phyloP scores from a whole-genome alignment of 2,888 invertebrate genomes.

The Mythimna albipuncta region DNA sequence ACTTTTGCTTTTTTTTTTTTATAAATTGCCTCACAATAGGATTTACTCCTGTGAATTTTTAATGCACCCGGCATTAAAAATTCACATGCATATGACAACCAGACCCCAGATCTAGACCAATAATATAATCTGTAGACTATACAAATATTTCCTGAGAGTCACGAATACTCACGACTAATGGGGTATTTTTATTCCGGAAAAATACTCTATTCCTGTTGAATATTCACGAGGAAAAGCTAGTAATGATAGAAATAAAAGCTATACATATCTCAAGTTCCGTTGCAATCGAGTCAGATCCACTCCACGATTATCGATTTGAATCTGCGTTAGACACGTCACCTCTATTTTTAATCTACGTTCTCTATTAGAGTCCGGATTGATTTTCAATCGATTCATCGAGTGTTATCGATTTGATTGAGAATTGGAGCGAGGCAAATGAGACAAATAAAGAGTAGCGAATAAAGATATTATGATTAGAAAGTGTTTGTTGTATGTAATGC shows the following conservation, averaged over 20 bases:
- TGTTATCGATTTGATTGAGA: constrained; percentile 49
- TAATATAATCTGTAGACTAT: too few species aligned
- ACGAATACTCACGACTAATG: too few species aligned
- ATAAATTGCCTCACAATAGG: too few species aligned
- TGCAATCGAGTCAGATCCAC: constrained; percentile 24
- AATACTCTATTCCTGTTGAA: background rate
- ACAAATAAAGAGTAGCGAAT: constrained; percentile 46
- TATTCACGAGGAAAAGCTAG: background rate
- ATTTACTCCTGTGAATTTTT: too few species aligned
- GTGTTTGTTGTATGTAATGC: constrained; percentile 37
- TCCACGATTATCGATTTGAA: constrained; percentile 37
- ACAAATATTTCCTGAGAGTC: too few species aligned
- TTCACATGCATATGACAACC: too few species aligned
- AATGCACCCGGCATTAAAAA: too few species aligned
- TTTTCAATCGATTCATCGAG: constrained; percentile 48
- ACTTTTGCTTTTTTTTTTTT: too few species aligned
- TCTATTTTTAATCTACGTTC: constrained; percentile 52
- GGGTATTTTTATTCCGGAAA: background rate
- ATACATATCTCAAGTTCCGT: constrained; percentile 28
- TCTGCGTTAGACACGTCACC: constrained; percentile 29
- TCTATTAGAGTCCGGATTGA: constrained; percentile 37
- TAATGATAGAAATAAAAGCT: constrained; percentile 1
- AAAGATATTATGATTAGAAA: constrained; percentile 58
- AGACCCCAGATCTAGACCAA: too few species aligned
- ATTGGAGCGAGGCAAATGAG: constrained; percentile 57